phyloP scores from a whole-genome alignment of 2,797 vertebrate genomes.

The Sphaeramia orbicularis region DNA sequence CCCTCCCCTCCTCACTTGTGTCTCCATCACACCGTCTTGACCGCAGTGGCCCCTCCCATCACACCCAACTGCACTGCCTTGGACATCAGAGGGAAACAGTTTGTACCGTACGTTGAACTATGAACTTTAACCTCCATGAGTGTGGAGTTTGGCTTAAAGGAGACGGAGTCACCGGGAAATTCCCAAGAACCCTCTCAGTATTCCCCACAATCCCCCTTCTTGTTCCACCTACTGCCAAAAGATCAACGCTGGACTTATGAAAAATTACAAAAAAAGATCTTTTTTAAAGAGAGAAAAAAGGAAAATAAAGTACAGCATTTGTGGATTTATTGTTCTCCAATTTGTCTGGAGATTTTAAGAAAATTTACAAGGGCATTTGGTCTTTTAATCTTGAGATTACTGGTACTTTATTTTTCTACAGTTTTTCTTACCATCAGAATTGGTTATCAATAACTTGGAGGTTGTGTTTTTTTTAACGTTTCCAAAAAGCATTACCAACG shows the following conservation, averaged over 20 bases:
- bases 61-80: constrained; percentile 44
- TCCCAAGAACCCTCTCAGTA: constrained; percentile 46
- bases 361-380: constrained; percentile 76
- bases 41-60: constrained; percentile 30
- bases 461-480: constrained; percentile 60
- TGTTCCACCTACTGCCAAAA: constrained; percentile 66
- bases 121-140: constrained; percentile 42
- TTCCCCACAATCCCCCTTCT: constrained; percentile 56
- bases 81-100: constrained; percentile 36
- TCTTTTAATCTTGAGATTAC: constrained; percentile 80
- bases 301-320: constrained; percentile 55
- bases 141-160: constrained; percentile 33
- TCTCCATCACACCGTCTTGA: constrained; percentile 47
- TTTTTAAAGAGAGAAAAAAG: constrained; percentile 47
- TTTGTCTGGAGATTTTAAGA: constrained; percentile 75
- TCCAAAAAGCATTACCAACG: constrained; percentile 50
- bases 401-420: constrained; percentile 83
- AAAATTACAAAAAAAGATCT: constrained; percentile 28
- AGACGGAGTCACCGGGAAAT: constrained; percentile 29
- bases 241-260: constrained; percentile 51
- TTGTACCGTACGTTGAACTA: constrained; percentile 10
- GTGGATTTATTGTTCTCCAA: constrained; percentile 62
- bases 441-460: constrained; percentile 58
- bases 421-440: constrained; percentile 75
- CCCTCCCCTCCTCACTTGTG: constrained; percentile 34